phyloP scores from a whole-genome alignment of 2,113 vertebrate genomes.

The Lasiurus borealis region DNA sequence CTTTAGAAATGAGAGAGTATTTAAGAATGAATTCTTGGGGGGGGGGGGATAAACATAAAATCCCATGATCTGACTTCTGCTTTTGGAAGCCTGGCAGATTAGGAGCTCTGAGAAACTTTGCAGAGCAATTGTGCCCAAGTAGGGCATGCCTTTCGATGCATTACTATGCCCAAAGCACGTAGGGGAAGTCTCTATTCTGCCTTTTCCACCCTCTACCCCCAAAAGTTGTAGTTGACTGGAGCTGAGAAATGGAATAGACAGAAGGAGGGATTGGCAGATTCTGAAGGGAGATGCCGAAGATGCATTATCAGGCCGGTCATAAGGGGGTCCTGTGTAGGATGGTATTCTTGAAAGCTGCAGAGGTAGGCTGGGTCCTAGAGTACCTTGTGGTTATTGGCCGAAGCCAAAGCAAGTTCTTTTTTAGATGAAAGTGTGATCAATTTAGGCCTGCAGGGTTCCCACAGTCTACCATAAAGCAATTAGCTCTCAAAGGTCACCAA shows the following conservation, averaged over 20 bases:
- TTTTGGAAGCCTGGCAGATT: background rate
- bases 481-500: slow-evolving; percentile 60
- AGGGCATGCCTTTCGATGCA: background rate
- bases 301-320: fast-evolving
- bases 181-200: background rate
- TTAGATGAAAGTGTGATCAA: slow-evolving; percentile 46
- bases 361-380: background rate
- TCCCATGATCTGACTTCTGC: background rate
- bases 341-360: background rate
- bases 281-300: background rate
- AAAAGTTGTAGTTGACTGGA: background rate
- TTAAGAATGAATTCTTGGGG: background rate
- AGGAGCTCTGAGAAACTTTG: background rate
- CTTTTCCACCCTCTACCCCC: too few relatives aligned
- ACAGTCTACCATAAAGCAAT: slow-evolving; percentile 55
- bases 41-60: background rate
- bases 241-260: background rate
- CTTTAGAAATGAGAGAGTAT: background rate
- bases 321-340: background rate
- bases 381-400: background rate
- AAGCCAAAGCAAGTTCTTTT: slow-evolving; percentile 38
- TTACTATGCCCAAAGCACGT: background rate
- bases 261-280: background rate
- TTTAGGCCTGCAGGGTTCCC: background rate
- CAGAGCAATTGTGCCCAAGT: background rate